These are phyloP conservation scores for Argyresthia albistria DNA, from an alignment of 2,888 invertebrate genomes.

Conservation along the genomic window DNA sequence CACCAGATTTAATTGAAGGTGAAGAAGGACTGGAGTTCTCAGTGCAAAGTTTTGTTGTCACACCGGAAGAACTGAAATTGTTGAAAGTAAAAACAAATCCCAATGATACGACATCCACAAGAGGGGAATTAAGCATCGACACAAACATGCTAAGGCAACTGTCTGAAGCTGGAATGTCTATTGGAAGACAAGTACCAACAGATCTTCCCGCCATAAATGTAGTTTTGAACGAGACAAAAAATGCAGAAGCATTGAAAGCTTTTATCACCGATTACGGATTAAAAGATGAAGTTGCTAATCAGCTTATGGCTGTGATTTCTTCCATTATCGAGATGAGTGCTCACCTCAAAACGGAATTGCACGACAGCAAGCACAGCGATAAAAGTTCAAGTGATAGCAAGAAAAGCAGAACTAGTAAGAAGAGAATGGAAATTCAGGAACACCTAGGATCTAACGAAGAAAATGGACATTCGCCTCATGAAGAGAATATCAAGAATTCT, in stretches of 20 bases:
- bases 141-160: conserved; percentile 76
- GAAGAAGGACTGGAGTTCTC: conserved; percentile 79
- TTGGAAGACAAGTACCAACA: conserved; percentile 75
- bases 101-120: conserved; percentile 62
- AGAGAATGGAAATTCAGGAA: conserved; percentile 29
- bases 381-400: conserved; percentile 29
- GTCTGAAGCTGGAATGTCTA: conserved; percentile 78
- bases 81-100: conserved; percentile 65
- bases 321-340: conserved; percentile 68
- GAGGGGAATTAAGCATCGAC: conserved; percentile 75
- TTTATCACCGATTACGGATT: conserved; percentile 62
- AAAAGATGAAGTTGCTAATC: conserved; percentile 67
- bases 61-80: conserved; percentile 62
- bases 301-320: conserved; percentile 60
- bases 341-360: conserved; percentile 55
- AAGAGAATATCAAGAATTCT: conserved; percentile 67
- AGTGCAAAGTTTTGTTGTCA: conserved; percentile 77
- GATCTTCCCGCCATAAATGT: conserved; percentile 76
- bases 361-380: conserved; percentile 32
- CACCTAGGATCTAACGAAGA: conserved; percentile 20
- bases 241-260: conserved; percentile 60
- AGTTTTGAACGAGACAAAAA: conserved; percentile 60
- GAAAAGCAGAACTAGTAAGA: conserved; percentile 40
- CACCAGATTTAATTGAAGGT: conserved; percentile 77
- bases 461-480: conserved; percentile 44